Evolutionary conservation across 2,888 invertebrate genomes (phyloP), one percentile per base, ranked within the genome.

Genomic region (Parelbella ahira): DNA sequence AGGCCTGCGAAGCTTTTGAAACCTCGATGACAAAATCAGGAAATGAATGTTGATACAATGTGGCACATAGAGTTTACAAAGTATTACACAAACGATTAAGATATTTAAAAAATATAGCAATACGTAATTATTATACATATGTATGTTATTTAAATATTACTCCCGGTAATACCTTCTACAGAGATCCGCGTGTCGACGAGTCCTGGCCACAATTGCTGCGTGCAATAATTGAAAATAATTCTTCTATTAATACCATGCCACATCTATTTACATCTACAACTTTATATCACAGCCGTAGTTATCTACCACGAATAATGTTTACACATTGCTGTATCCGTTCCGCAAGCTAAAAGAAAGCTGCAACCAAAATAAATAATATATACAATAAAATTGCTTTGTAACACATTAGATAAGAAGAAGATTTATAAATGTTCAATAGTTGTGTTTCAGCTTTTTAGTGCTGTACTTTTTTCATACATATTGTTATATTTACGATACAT

Each of bases 101-200:
- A 15, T 3, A 15, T 15, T 4, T 4, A 15, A 15, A 3, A 15
- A 3, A 15, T 15, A 15, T 15, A 15, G 15, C 15, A 15, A 15
- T 15, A 4, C 15, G 15, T 47, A 15, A 15, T 15, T 4, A 15
- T 28, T 13, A 53, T 51, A 42, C n/a, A 15, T 15, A 15, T 15
- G 2, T 15, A 11, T 30, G 32, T 11, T 37, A 38, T 67, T 68
- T 76, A 89, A 55, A 90, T 90, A 69, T 90, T 89, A 80, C 89
- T 90, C 54, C 90, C 90, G 53, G 89, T 89, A 71, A 90, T 88
- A 79, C 90, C 90, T 80, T 90, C 90, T 63, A 90, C 89, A 59
- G 89, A 88, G 80, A 90, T 89, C 71, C 89, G 79, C 56, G 90
- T 90, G 73, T 89, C 89, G 74, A 90, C 89, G 65, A 89, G 79